Evolutionary conservation across 2,113 vertebrate species (phyloP).

Genomic region (Microcebus tavaratra): DNA sequence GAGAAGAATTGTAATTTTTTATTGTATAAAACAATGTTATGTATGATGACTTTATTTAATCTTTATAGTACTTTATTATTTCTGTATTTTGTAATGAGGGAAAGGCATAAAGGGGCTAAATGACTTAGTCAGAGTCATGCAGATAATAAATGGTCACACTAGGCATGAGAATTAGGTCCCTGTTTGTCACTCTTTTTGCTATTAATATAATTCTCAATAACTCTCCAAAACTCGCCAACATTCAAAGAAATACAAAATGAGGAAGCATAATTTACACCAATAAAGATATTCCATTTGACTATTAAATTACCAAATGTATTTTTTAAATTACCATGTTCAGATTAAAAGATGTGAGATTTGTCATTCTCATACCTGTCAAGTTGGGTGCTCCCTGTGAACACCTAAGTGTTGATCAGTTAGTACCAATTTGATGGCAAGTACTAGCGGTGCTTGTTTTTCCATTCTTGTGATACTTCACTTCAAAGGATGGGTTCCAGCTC

Average conservation of each 20-base stretch:
- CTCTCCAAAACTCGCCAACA: neutral
- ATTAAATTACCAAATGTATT: neutral
- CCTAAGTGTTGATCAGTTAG: too few species aligned
- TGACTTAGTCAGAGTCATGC: neutral
- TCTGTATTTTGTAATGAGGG: neutral
- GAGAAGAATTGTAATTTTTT: neutral
- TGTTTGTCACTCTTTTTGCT: neutral
- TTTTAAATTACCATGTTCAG: neutral
- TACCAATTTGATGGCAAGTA: too few species aligned
- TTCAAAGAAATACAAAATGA: neutral
- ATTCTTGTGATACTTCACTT: too few species aligned
- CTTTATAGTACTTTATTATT: neutral
- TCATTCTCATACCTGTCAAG: neutral
- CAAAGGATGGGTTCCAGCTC: too few species aligned
- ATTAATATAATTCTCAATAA: neutral
- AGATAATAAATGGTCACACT: neutral
- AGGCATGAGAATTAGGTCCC: neutral
- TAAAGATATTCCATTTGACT: neutral
- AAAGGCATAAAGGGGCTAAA: neutral
- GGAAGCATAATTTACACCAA: neutral
- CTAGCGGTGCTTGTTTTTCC: too few species aligned
- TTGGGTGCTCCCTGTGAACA: neutral
- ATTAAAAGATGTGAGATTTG: neutral
- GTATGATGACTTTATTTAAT: neutral
- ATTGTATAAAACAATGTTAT: conserved; percentile 9